These are phyloP conservation scores for Eleginops maclovinus DNA, from an alignment of 2,113 vertebrate genomes.

Conservation along the genomic window DNA sequence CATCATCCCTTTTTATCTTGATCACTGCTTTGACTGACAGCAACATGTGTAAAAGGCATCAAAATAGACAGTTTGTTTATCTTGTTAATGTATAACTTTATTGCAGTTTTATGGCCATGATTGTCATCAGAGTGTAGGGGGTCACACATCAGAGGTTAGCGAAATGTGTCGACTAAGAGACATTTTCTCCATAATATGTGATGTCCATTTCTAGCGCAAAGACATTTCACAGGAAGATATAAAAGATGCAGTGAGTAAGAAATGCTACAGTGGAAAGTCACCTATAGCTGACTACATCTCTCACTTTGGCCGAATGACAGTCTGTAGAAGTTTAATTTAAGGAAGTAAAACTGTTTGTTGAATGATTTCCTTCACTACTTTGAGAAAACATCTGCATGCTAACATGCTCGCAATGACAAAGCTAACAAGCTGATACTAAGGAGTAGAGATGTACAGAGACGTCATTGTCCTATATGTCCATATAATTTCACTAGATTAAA, in stretches of 20 bases:
- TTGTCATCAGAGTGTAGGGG: neutral
- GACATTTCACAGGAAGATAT: conserved; percentile 69
- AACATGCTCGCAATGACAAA: neutral
- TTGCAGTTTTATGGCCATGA: conserved; percentile 7
- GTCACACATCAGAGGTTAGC: conserved; percentile 43
- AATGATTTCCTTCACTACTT: neutral
- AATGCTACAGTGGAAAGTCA: neutral
- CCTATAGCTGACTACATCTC: neutral
- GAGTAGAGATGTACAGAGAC: too few relatives aligned
- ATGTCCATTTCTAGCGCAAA: conserved; percentile 68
- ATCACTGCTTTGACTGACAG: conserved; percentile 3
- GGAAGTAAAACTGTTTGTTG: neutral
- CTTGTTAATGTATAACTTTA: neutral
- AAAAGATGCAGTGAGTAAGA: conserved; percentile 34
- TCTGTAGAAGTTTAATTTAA: neutral
- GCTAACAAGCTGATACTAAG: neutral
- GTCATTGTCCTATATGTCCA: too few relatives aligned
- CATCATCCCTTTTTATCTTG: conserved; percentile 7
- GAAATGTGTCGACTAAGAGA: conserved; percentile 64
- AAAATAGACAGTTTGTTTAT: neutral
- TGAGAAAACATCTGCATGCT: neutral
- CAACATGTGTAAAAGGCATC: neutral
- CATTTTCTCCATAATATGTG: conserved; percentile 72
- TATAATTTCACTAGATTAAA: too few relatives aligned
- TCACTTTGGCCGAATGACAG: neutral